A percentile compares a stretch with the other conserved stretches of the same genome.
phyloP scores from a whole-genome alignment of 2,888 invertebrate species.

The Sphaeridia pumilis region DNA sequence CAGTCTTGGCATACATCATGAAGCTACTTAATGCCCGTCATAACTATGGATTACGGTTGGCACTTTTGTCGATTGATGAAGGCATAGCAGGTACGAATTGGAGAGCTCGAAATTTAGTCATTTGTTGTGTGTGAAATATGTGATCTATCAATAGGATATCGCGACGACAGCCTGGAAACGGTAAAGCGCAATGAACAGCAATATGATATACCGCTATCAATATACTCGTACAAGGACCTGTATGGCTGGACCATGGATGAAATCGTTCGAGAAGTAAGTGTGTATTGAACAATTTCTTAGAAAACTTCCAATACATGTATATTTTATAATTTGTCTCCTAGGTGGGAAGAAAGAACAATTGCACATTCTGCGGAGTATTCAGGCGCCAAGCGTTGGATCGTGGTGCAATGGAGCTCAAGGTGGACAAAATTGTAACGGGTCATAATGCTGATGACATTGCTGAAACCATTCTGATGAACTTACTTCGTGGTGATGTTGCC shows the following conservation, averaged over 20 bases:
- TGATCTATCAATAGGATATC: conserved; percentile 49
- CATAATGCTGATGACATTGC: conserved; percentile 97
- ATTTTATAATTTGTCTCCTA: conserved; percentile 37
- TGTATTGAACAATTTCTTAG: background rate
- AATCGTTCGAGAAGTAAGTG: conserved; percentile 57
- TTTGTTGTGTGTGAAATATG: background rate
- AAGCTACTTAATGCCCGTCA: conserved; percentile 82
- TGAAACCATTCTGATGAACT: conserved; percentile 96
- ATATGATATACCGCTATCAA: conserved; percentile 84
- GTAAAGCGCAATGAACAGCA: conserved; percentile 89
- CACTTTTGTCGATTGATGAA: conserved; percentile 93
- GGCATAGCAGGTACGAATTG: conserved; percentile 67
- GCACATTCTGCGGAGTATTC: conserved; percentile 92
- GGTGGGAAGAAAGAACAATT: conserved; percentile 84
- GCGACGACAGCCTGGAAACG: conserved; percentile 93
- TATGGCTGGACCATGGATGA: conserved; percentile 99
- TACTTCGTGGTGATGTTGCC: conserved; percentile 91
- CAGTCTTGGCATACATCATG: conserved; percentile 86
- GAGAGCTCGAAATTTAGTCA: background rate
- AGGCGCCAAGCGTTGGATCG: conserved; percentile 89
- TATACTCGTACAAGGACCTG: conserved; percentile 89
- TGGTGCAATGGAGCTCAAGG: conserved; percentile 76
- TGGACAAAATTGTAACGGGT: conserved; percentile 90
- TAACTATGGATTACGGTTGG: conserved; percentile 76
- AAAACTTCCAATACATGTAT: background rate